phyloP scores from a whole-genome alignment of 2,888 invertebrate genomes.

The Drosophila neonasuta region DNA sequence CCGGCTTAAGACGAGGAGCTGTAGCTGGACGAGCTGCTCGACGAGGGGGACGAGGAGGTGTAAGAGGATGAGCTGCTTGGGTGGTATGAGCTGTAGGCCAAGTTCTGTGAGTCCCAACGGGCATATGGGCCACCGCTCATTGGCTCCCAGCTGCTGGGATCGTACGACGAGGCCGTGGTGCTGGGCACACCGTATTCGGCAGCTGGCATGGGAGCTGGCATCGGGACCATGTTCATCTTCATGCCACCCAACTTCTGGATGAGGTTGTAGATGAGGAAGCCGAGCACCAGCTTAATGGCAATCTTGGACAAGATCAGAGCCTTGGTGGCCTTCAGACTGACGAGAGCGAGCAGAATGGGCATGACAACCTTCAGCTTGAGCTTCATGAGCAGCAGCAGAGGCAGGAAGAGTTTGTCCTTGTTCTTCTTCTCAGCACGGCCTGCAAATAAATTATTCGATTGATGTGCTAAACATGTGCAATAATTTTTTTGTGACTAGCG shows the following conservation, averaged over 20 bases:
- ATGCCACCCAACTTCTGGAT: constrained; percentile 91
- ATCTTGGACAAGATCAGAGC: constrained; percentile 92
- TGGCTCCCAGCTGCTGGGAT: constrained; percentile 86
- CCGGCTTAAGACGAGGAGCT: constrained; percentile 72
- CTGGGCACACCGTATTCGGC: constrained; percentile 88
- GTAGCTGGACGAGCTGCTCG: constrained; percentile 74
- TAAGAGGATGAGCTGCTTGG: constrained; percentile 86
- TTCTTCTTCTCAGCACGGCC: constrained; percentile 89
- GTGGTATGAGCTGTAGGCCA: constrained; percentile 89
- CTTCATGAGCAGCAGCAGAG: constrained; percentile 90
- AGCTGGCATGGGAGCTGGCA: constrained; percentile 84
- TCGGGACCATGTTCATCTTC: constrained; percentile 87
- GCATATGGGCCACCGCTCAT: constrained; percentile 89
- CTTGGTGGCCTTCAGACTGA: constrained; percentile 91
- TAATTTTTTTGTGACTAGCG: background rate
- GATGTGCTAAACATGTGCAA: background rate
- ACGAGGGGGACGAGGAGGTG: constrained; percentile 80
- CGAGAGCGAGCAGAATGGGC: constrained; percentile 90
- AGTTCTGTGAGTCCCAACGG: constrained; percentile 88
- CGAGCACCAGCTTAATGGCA: constrained; percentile 90
- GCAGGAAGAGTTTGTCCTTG: constrained; percentile 92
- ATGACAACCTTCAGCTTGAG: constrained; percentile 92
- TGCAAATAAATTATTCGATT: constrained; percentile 73
- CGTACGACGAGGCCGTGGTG: constrained; percentile 88
- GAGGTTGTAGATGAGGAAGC: constrained; percentile 90